Evolutionary conservation across 2,888 invertebrate genomes (phyloP), one percentile per base, ranked within the genome.

Genomic region (Habroteleia sp.): DNA sequence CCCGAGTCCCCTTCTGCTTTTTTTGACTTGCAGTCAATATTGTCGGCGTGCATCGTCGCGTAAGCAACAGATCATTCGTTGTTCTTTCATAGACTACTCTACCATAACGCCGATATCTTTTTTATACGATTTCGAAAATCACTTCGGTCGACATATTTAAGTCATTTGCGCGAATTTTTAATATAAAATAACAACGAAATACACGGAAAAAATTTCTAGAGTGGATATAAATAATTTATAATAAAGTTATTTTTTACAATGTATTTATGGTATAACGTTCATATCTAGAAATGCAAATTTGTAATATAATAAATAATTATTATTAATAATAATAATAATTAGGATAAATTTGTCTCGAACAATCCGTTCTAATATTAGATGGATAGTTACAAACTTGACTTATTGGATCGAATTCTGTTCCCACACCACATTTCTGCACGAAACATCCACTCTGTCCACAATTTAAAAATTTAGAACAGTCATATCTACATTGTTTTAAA

Each of bases 1-100:
- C 41, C 75, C 48, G 25, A 56, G 56, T 65, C 76, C 77, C 79
- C 79, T 77, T 72, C 77, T 66, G 68, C 81, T 81, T 83, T 86
- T 80, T 82, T 85, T 81, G 81, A 82, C 82, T 77, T 79, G 74
- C 79, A 82, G 84, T 85, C 86, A 85, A 85, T 86, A 85, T 87
- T 85, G 83, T 84, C 80, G 78, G 78, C 82, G 81, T 78, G 80
- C 81, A 80, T 27, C 77, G 79, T 79, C 76, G 78, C 80, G 81
- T 81, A 80, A 84, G 84, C 86, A 85, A 87, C 86, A 84, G 85
- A 86, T 87, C 83, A 85, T 79, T 75, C 79, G 63, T 60, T 62
- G 62, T 65, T 65, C 63, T 65, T 60, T 76, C n/a, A 54, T 62
- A 44, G 66, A 54, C 54, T 11, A 14, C 16, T 54, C 42, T 33